Conservation (phyloP, 2,113 vertebrate species). For the Melanerpes formicivorus region DNA sequence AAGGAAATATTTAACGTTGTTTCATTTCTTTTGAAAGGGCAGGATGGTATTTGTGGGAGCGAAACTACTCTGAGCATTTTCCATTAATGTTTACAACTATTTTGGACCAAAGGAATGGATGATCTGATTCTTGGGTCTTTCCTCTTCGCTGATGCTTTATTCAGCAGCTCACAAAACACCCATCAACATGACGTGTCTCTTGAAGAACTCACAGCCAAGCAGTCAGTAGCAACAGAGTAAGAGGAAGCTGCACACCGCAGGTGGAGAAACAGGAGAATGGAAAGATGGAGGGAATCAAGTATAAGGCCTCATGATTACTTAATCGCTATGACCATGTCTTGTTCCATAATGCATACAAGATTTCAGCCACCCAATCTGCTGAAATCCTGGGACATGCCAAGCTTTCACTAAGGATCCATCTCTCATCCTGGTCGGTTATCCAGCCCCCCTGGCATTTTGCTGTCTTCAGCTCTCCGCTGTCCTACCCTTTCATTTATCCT, state of each 20-base stretch:
- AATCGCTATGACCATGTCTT: slow-evolving; percentile 40
- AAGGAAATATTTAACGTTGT: not conserved
- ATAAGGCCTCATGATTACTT: slow-evolving; percentile 60
- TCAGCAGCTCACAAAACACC: not conserved
- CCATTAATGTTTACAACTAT: not conserved
- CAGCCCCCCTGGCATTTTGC: not conserved
- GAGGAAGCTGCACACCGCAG: not conserved
- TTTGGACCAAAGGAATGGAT: not conserved
- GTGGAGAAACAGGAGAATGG: slow-evolving; percentile 61
- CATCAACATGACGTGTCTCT: not conserved
- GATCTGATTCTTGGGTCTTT: not conserved
- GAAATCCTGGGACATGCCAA: slow-evolving; percentile 6
- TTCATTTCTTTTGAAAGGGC: not conserved
- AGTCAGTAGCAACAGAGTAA: not conserved
- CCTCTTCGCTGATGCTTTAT: not conserved
- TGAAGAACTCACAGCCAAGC: not conserved
- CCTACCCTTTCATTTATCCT: not conserved
- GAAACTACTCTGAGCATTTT: not conserved
- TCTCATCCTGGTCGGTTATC: not conserved
- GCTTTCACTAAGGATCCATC: not conserved
- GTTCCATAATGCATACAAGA: slow-evolving; percentile 56
- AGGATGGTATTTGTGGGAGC: not conserved
- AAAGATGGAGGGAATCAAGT: slow-evolving; percentile 53
- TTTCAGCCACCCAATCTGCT: slow-evolving; percentile 40
- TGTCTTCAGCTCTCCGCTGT: not conserved